Base-by-base conservation (phyloP, 37 sponge, comb jelly and placozoan species). In the Eunapius fragilis region DNA sequence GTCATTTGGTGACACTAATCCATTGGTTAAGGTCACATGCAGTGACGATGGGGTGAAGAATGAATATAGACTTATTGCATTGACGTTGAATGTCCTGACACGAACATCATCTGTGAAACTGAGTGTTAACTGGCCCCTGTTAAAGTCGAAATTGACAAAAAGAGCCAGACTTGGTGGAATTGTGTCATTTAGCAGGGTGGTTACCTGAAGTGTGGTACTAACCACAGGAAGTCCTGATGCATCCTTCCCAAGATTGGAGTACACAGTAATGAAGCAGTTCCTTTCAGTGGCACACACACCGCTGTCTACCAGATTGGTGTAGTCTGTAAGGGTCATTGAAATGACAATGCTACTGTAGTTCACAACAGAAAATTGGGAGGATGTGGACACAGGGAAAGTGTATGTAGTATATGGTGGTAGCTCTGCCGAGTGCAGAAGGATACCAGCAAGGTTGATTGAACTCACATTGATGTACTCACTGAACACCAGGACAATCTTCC, bases 21-120 rank as follows among this genome's bases (percentile, higher is more conserved):
- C 95, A 31, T 76, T 78, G 38, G 89, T 70, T 5, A 90, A 33
- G 3, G 80, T 81, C 19, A 91, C 77, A 36, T 88, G 86, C 41
- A 50, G 25, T 49, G 69, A 86, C 28, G 81, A 58, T 41, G 72
- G 25, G 28, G 50, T 25, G 9, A 35, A 26, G 50, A 91, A 88
- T 37, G 81, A 67, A 34, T 90, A 80, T 0, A 97, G 37, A 25
- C 86, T 82, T 6, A 97, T 74, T 27, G 83, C 71, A 36, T 91
- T 84, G 22, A 90, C 45, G 70, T 93, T 92, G 72, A 97, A 50
- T 31, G 87, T 86, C 7, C 86, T 75, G 0, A 78, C 87, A 31
- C 87, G 79, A 26, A 97, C 95, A 48, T 92, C 91, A 70, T 97
- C 97, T 27, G 91, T 79, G 82, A 97, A 94, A 30, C 34, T 81